Base-by-base conservation (phyloP, 2,113 vertebrate genomes). In the Strix aluco region DNA sequence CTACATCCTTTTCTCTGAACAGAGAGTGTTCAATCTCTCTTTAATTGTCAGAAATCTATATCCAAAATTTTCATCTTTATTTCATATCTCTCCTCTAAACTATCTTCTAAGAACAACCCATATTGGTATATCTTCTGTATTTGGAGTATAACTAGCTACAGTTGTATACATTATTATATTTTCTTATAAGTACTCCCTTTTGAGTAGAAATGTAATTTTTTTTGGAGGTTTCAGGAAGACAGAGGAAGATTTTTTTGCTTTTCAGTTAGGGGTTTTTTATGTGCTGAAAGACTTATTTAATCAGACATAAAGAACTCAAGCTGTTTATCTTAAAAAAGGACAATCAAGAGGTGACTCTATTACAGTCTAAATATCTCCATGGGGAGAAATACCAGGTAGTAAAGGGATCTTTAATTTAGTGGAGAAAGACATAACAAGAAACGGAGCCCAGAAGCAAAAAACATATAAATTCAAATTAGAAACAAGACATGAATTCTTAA, bases 391-490 rank as follows among this genome's bases (percentile, higher is more conserved):
- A 95, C 11, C 46, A 86, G 77, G 69, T 94, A 86, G 81, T 92
- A 95, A 97, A 94, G 59, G 40, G 66, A 85, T 94, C 58, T 75
- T 92, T 92, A 92, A 95, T 95, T 92, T 92, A 85, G 78, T 44
- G 40, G 42, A 88, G 54, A 75, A 95, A 85, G 58, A 55, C 66
- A 75, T 92, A 95, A 84, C 22, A 92, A 91, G 88, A 93, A 95
- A 83, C 83, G 87, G 61, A 90, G 40, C 59, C 86, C 54, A 90
- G 90, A 78, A 96, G 82, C 61, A 12, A 94, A 84, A 92, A 86
- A 38, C 44, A 72, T 67, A 86, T 74, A 81, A 63, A 92, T 86
- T 81, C 86, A 94, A 92, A 92, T 96, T 93, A 92, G 69, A 94
- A 95, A 77, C 78, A 70, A 62, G 81, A 69, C 23, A 77, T 2